phyloP scores from a whole-genome alignment of 2,888 invertebrate species.

The Pogonocherus hispidulus region DNA sequence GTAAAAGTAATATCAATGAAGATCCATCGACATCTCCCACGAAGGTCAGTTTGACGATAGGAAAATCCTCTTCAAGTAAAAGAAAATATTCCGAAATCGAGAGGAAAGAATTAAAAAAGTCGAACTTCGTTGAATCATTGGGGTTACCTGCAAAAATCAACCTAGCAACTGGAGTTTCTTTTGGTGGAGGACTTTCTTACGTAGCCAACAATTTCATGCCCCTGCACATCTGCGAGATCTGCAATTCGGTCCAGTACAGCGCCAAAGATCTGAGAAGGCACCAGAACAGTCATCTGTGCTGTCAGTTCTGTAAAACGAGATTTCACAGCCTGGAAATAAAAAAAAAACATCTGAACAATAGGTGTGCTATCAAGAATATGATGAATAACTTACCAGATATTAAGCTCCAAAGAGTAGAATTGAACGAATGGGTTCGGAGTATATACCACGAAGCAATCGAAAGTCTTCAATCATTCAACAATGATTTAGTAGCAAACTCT shows the following conservation, averaged over 20 bases:
- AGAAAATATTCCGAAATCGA: slow-evolving; percentile 10
- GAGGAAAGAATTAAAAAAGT: not conserved
- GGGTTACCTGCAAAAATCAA: slow-evolving; percentile 35
- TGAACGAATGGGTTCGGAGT: slow-evolving; percentile 39
- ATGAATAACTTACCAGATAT: slow-evolving; percentile 46
- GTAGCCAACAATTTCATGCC: slow-evolving; percentile 17
- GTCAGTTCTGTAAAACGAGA: slow-evolving; percentile 53
- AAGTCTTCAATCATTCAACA: slow-evolving; percentile 11
- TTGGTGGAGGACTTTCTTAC: not conserved
- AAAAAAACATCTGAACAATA: slow-evolving; percentile 44
- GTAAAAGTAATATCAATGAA: too few species aligned
- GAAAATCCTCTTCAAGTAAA: not conserved
- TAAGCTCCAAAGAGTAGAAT: slow-evolving; percentile 46
- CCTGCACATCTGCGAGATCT: slow-evolving; percentile 50
- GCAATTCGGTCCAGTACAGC: slow-evolving; percentile 48
- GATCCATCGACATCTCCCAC: too few species aligned
- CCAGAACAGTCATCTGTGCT: slow-evolving; percentile 48
- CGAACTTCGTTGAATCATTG: slow-evolving; percentile 35
- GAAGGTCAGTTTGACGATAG: too few species aligned
- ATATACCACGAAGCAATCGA: slow-evolving; percentile 46
- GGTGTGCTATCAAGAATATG: slow-evolving; percentile 47
- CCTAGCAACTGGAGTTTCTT: not conserved
- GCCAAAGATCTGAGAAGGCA: slow-evolving; percentile 49
- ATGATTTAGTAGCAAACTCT: not conserved
- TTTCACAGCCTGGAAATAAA: slow-evolving; percentile 47